Evolutionary conservation across 2,797 vertebrate species (phyloP), one percentile per base, ranked within the genome.

Genomic region (Halcyon leucocephala): DNA sequence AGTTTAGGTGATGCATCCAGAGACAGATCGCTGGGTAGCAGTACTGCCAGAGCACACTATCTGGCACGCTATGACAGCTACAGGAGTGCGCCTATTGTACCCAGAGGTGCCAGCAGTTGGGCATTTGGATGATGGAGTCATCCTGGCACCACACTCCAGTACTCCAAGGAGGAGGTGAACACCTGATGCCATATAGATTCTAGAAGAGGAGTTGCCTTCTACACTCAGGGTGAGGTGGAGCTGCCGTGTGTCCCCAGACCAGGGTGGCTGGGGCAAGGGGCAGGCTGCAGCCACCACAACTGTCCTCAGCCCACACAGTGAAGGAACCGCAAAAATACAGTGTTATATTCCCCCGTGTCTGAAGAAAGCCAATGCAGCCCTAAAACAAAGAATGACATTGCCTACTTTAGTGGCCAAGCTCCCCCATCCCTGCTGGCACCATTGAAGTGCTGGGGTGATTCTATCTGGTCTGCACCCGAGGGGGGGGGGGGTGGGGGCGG

Each of bases 31-130:
- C 8, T 46, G n/a, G 13, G n/a, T n/a, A 82, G 65, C 25, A 81
- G 44, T 35, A 54, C 15, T 35, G 12, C 52, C 20, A 11, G 6
- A 37, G 37, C 42, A n/a, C 1, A 21, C 29, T 26, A 5, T 10
- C 9, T 9, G 17, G 42, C 15, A 37, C 37, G 21, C 14, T 5
- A 5, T 5, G 28, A 31, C 44, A 69, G 26, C 46, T 54, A 19
- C 0, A 86, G 61, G 21, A 29, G 19, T 7, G 18, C 28, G 26
- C 20, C 13, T 6, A 1, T 25, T 44, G 49, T 21, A 52, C 19
- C 42, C 42, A 0, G 0, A 8, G 6, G 16, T 3, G 5, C 28
- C 42, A 33, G 51, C 5, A 1, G 1, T 1, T 42, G 41, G 14
- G 28, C 16, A 5, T 46, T 24, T 0, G 0, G 29, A 33, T 48